phyloP scores from a whole-genome alignment of 1,140 invertebrate species.

The Cotesia glomerata region DNA sequence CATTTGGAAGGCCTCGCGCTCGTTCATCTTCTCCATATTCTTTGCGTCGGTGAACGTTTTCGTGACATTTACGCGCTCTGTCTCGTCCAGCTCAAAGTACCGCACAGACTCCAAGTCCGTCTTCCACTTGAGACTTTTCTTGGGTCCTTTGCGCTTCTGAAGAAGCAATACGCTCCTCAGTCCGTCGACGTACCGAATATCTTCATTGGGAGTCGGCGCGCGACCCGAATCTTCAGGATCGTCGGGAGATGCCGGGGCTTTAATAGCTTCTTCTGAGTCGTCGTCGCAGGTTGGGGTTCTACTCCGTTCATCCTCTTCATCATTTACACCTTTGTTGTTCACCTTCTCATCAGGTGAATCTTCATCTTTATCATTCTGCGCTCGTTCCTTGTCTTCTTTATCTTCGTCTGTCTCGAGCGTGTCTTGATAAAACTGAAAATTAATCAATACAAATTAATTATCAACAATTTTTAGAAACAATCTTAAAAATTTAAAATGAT shows the following conservation, averaged over 20 bases:
- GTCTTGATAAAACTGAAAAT: constrained; percentile 85
- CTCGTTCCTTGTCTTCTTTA: constrained; percentile 53
- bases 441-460: constrained; percentile 19
- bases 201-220: constrained; percentile 34
- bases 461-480: not conserved
- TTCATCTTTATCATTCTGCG: constrained; percentile 43
- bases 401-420: constrained; percentile 77
- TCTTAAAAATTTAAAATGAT: not conserved
- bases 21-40: constrained; percentile 83
- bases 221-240: constrained; percentile 39
- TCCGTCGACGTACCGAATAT: constrained; percentile 53
- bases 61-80: constrained; percentile 92
- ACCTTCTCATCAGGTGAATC: constrained; percentile 41
- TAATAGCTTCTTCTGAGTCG: constrained; percentile 42
- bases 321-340: constrained; percentile 51
- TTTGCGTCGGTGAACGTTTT: constrained; percentile 93
- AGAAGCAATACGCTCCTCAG: constrained; percentile 72
- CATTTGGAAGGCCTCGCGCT: constrained; percentile 82
- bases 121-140: constrained; percentile 86
- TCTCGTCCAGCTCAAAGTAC: constrained; percentile 93
- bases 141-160: constrained; percentile 75
- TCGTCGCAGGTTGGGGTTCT: constrained; percentile 24
- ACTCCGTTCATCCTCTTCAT: constrained; percentile 51
- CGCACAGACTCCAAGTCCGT: constrained; percentile 80
- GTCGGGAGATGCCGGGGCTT: constrained; percentile 36